Evolutionary conservation across 2,113 vertebrate species (phyloP).

Genomic region (Numida meleagris): DNA sequence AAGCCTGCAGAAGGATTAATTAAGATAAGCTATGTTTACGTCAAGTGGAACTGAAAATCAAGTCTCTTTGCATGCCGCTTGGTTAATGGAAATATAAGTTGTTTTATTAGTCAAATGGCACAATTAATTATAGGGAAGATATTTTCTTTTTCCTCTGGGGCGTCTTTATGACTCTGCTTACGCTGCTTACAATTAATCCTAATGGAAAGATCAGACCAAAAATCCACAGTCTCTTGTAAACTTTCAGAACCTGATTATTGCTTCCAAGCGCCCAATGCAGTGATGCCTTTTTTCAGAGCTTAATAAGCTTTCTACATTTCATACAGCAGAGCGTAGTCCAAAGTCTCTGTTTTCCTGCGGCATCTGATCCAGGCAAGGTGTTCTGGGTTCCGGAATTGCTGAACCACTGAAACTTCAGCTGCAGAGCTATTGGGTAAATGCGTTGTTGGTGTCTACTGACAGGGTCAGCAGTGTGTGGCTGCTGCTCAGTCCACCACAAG

Average conservation of each 20-base stretch:
- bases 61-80: not conserved
- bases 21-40: slow-evolving; percentile 17
- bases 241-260: not conserved
- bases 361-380: rapidly evolving
- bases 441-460: rapidly evolving
- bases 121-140: slow-evolving; percentile 33
- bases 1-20: not conserved
- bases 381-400: too few species aligned
- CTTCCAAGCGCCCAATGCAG: not conserved
- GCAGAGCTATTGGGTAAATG: not conserved
- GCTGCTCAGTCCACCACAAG: not conserved
- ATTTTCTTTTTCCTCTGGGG: slow-evolving; percentile 18
- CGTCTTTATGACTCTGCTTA: slow-evolving; percentile 4
- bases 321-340: not conserved
- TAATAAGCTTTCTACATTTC: not conserved
- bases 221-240: slow-evolving; percentile 10
- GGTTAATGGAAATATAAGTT: not conserved
- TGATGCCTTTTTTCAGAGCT: not conserved
- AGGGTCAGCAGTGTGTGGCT: rapidly evolving
- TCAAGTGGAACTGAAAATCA: not conserved
- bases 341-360: rapidly evolving
- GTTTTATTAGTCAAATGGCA: slow-evolving; percentile 21
- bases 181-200: slow-evolving; percentile 24
- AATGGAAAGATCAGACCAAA: slow-evolving; percentile 13
- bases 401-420: not conserved